Evolutionary conservation across 2,888 invertebrate species (phyloP).

Genomic region (Cryptus armator): DNA sequence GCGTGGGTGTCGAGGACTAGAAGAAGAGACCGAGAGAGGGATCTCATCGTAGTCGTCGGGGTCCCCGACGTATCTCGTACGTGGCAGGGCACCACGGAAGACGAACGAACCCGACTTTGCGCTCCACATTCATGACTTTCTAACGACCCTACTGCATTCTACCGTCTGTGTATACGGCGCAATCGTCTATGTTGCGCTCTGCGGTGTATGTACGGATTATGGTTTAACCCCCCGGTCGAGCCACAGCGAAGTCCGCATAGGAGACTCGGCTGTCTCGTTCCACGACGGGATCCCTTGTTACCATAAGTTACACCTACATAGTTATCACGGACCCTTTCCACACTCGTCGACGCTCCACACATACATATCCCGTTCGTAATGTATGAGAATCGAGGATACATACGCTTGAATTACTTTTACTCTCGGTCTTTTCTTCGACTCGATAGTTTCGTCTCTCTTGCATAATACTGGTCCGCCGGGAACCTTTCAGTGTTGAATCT

Average conservation of each 20-base stretch:
- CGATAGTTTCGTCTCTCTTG: constrained; percentile 46
- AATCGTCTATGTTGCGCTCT: constrained; percentile 24
- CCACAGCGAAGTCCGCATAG: constrained; percentile 1
- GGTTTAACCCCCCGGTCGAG: constrained; percentile 21
- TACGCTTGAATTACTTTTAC: constrained; percentile 65
- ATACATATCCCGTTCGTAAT: constrained; percentile 29
- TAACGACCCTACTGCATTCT: constrained; percentile 75
- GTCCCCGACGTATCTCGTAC: constrained; percentile 66
- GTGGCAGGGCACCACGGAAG: constrained; percentile 75
- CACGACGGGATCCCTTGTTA: constrained; percentile 70
- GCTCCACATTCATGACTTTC: constrained; percentile 80
- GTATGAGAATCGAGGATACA: constrained; percentile 10
- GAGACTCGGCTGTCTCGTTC: constrained; percentile 36
- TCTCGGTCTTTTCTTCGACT: constrained; percentile 29
- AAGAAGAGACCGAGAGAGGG: constrained; percentile 69
- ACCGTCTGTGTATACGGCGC: constrained; percentile 25
- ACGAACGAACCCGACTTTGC: constrained; percentile 72
- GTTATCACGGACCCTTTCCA: constrained; percentile 72
- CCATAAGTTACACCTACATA: constrained; percentile 76
- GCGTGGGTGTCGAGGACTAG: constrained; percentile 78
- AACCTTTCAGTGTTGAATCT: neutral
- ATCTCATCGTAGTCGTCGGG: constrained; percentile 38
- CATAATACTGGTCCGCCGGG: constrained; percentile 39
- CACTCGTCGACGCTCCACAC: constrained; percentile 29
- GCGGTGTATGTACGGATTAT: neutral